Base-by-base conservation (phyloP, 92 coral and sea anemone genomes). In the Pocillopora grandis region DNA sequence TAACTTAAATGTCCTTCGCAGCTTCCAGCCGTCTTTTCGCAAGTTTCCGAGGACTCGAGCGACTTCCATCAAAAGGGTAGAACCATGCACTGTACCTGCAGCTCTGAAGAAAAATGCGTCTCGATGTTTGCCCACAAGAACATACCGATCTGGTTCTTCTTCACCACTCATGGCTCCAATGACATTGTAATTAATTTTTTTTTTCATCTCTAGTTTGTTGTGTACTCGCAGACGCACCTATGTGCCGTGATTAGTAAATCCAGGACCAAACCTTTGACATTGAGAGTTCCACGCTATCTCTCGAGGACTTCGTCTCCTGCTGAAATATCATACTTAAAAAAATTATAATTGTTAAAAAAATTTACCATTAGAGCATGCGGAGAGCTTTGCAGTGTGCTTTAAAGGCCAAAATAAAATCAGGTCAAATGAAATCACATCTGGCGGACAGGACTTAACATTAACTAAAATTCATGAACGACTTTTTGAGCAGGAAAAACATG, bases 141-240 rank as follows among this genome's bases (percentile, higher is more conserved):
- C 93, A 62, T 86, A 76, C 18, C 91, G 87, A 58, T 94, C 98
- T 5, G 98, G 95, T 72, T 94, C 98, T 19, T 88, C 91, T 13
- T 20, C 74, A 64, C 97, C 97, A n/a, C 74, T 76, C 58, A 96
- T 92, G 2, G 98, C 94, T 2, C 98, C 98, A 75, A 96, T 96
- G 6, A 92, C 98, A 66, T 94, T 96, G 71, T 90, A 88, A 96
- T 87, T 58, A 88, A 80, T 81, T 81, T 23, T 23, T 23, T 0
- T 23, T 23, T 23, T 90, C 11, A 81, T 71, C 42, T 88, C 61
- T n/a, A 90, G 71, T 75, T 90, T 58, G 87, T 90, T 88, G 72
- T 90, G 72, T 18, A 94, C 89, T 58, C 86, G 86, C 63, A 96
- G 80, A 42, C 92, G 92, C 19, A 94, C 89, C n/a, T 78, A 85